Evolutionary conservation across 2,113 vertebrate genomes (phyloP).

Genomic region (Epinephelus cyanopodus): DNA sequence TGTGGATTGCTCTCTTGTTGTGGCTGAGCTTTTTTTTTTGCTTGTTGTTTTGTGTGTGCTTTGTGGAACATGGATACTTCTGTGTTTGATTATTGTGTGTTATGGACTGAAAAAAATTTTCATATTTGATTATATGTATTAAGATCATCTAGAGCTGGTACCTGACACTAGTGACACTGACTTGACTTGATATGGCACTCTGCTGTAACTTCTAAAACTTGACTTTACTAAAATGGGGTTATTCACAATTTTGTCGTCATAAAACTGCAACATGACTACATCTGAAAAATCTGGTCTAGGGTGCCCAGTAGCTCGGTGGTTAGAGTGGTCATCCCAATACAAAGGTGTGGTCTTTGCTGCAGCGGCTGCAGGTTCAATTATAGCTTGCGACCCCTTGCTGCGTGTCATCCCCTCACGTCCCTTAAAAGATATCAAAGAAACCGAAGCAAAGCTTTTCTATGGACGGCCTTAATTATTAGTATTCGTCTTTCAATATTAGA

Average conservation of each 20-base stretch:
- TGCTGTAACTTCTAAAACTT: neutral
- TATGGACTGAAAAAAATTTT: neutral
- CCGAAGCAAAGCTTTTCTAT: neutral
- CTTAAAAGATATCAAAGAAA: neutral
- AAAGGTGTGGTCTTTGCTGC: no score
- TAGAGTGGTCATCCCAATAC: no score
- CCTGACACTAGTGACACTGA: neutral
- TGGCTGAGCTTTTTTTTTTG: neutral
- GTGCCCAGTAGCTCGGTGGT: no score
- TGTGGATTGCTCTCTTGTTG: constrained; percentile 11
- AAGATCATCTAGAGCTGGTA: neutral
- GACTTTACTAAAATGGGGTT: neutral
- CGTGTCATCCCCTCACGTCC: no score
- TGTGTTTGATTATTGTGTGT: neutral
- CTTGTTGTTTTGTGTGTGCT: neutral
- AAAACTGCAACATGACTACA: neutral
- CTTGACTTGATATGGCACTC: neutral
- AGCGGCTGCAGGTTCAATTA: no score
- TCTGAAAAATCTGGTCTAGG: no score
- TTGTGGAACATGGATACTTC: neutral
- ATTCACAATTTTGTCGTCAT: neutral
- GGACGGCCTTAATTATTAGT: neutral
- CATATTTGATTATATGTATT: neutral
- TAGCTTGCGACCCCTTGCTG: no score
- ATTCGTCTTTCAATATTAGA: no score